phyloP scores from a whole-genome alignment of 92 coral and sea anemone species.

The Actinernus sp. region DNA sequence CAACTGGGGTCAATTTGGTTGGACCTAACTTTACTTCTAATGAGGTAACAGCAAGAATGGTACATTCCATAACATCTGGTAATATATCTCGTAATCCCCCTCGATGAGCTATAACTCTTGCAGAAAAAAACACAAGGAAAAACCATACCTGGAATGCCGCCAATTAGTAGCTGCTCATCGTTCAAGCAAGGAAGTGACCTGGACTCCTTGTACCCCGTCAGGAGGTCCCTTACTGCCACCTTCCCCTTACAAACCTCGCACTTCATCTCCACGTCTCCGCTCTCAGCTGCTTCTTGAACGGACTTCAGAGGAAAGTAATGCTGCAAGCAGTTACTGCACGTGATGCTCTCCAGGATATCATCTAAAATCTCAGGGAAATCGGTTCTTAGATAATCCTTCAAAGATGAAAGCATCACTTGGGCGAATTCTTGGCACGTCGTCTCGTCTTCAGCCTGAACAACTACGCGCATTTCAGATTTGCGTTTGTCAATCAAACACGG shows the following conservation, averaged over 20 bases:
- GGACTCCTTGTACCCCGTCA: conserved; percentile 52
- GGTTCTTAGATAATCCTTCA: conserved; percentile 9
- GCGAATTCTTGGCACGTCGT: conserved; percentile 8
- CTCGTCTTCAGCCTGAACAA: conserved; percentile 35
- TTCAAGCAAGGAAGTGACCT: conserved; percentile 30
- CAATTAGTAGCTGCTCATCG: neutral
- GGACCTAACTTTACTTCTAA: too few relatives aligned
- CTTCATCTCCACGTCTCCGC: conserved; percentile 4
- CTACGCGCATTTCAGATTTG: conserved; percentile 53
- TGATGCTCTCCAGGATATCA: neutral
- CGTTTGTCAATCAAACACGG: conserved; percentile 63
- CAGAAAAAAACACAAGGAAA: neutral
- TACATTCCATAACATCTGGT: too few relatives aligned
- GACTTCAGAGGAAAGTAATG: conserved; percentile 36
- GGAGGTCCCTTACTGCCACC: conserved; percentile 16
- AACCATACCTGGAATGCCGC: conserved; percentile 27
- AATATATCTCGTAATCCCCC: too few relatives aligned
- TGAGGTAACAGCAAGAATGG: too few relatives aligned
- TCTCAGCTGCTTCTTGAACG: conserved; percentile 27
- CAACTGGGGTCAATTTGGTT: too few relatives aligned
- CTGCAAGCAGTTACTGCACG: conserved; percentile 59
- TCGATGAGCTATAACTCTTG: too few relatives aligned
- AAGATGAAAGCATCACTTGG: conserved; percentile 3
- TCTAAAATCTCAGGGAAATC: conserved; percentile 3
- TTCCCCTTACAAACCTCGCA: conserved; percentile 29